A percentile compares a stretch with the other conserved stretches of the same genome.
These are phyloP conservation scores for Aurelia aurita complex sp. Pacific DNA, from an alignment of 30 jellyfish, hydroid and myxozoan species.

Conservation along the genomic window DNA sequence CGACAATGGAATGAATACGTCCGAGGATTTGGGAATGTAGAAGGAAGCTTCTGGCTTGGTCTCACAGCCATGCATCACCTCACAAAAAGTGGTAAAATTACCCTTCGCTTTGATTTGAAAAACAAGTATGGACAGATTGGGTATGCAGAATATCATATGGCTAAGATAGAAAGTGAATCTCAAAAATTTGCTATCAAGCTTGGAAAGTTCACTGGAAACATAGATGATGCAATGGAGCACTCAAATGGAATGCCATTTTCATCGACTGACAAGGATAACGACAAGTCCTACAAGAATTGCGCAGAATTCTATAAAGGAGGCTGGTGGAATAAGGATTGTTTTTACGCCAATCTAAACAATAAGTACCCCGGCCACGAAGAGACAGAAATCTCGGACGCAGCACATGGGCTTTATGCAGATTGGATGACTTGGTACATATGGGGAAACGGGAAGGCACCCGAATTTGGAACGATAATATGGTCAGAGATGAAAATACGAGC, in stretches of 20 bases:
- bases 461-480: background rate
- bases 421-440: background rate
- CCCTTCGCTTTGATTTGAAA: background rate
- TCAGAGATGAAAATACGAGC: conserved; percentile 3
- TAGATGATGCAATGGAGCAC: background rate
- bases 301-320: conserved; percentile 6
- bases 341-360: conserved; percentile 1
- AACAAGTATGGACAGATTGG: background rate
- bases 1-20: no score
- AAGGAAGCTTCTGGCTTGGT: no score
- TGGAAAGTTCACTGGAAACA: background rate
- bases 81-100: background rate
- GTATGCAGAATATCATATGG: background rate
- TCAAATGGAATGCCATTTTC: conserved; percentile 4
- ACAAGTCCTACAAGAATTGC: background rate
- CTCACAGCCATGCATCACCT: background rate
- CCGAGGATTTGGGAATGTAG: no score
- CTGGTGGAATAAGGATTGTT: conserved; percentile 7
- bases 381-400: background rate
- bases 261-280: conserved; percentile 2
- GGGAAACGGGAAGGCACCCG: background rate
- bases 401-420: background rate
- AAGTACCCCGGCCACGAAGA: background rate
- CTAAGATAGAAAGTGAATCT: background rate
- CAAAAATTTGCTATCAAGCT: background rate